A percentile compares a stretch with the other conserved stretches of the same genome.
These are phyloP conservation scores for Colius striatus DNA, from an alignment of 2,113 vertebrate genomes.

Conservation along the genomic window DNA sequence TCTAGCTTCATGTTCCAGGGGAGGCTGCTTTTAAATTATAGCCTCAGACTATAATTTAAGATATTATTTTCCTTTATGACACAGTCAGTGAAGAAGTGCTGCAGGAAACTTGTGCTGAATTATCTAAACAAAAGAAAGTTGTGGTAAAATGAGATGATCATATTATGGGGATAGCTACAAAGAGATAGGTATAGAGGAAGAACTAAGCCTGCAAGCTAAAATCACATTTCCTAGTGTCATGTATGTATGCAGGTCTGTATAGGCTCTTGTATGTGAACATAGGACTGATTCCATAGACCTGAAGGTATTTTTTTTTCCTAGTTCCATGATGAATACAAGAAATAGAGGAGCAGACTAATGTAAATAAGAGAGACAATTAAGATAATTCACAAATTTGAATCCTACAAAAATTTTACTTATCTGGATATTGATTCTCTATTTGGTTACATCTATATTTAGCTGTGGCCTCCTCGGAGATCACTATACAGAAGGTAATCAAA, in stretches of 20 bases:
- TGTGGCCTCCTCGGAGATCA: conserved; percentile 22
- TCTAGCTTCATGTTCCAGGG: neutral
- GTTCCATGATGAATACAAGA: neutral
- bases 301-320: neutral
- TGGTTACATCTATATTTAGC: neutral
- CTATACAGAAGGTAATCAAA: neutral
- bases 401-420: conserved; percentile 29
- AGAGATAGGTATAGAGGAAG: neutral
- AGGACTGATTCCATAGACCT: neutral
- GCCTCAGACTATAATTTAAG: neutral
- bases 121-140: neutral
- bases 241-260: neutral
- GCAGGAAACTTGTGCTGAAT: neutral
- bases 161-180: neutral
- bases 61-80: neutral
- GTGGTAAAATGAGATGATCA: neutral
- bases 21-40: neutral
- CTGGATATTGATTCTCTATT: neutral
- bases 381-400: conserved; percentile 28
- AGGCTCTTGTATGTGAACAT: neutral
- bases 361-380: conserved; percentile 1
- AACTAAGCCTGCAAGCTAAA: neutral
- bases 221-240: neutral
- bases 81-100: neutral
- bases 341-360: neutral